Conservation (phyloP, 2,797 vertebrate species). For the Pangasius larnaudii region DNA sequence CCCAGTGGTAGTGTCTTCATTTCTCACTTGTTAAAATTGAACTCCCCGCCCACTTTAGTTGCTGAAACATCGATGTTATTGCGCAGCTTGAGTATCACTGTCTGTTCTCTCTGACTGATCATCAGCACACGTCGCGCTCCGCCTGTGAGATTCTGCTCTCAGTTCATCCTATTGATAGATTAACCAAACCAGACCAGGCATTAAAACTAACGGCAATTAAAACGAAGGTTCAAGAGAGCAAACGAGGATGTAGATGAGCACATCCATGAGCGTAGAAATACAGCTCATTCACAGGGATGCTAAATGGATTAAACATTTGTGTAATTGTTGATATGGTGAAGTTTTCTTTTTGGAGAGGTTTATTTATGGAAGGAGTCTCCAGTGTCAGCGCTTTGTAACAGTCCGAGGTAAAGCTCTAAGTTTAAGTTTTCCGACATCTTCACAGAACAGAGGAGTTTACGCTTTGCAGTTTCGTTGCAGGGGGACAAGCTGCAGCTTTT, state of each 20-base stretch:
- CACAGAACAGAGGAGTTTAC: too few species aligned
- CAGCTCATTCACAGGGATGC: neutral
- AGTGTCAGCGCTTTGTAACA: neutral
- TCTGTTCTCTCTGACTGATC: neutral
- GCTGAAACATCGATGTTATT: neutral
- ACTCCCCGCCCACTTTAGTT: neutral
- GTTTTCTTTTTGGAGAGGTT: too few species aligned
- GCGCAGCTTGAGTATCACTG: neutral
- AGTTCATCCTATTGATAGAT: neutral
- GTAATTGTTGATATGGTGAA: neutral
- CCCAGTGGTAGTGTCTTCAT: neutral
- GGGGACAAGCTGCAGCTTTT: too few species aligned
- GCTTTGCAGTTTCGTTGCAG: too few species aligned
- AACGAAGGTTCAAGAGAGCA: slow-evolving; percentile 3
- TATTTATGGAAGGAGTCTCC: neutral
- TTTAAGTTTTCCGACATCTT: too few species aligned
- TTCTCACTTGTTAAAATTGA: neutral
- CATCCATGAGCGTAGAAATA: neutral
- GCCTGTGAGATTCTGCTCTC: neutral
- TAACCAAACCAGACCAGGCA: neutral
- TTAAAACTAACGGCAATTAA: slow-evolving; percentile 24
- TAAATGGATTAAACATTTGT: too few species aligned
- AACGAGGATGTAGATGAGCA: slow-evolving; percentile 18
- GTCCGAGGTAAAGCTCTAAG: too few species aligned
- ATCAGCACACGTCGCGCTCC: neutral